Conservation (phyloP, 1,140 invertebrate genomes). For the Plodia interpunctella region DNA sequence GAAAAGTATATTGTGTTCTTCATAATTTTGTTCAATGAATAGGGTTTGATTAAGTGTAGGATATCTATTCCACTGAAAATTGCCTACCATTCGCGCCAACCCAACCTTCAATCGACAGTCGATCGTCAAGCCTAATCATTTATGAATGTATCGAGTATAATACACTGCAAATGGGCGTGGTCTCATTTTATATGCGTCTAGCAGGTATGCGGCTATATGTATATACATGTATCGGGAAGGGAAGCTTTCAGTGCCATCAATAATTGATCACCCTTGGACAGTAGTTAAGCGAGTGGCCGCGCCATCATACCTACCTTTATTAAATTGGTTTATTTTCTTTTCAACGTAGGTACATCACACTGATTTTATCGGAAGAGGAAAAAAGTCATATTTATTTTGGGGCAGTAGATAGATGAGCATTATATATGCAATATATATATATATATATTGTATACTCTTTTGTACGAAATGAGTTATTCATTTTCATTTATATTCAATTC, state of each 20-base stretch:
- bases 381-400: no score
- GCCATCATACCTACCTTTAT: slow-evolving; percentile 22
- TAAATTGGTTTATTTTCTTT: not conserved
- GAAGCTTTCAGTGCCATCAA: slow-evolving; percentile 58
- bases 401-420: no score
- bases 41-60: no score
- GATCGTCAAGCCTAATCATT: slow-evolving; percentile 20
- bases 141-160: slow-evolving; percentile 26
- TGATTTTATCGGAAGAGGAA: no score
- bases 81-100: not conserved
- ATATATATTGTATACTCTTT: no score
- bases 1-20: no score
- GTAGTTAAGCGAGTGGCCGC: slow-evolving; percentile 21
- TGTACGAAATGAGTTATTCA: no score
- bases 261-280: slow-evolving; percentile 67
- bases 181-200: slow-evolving; percentile 50
- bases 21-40: no score
- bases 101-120: slow-evolving; percentile 12
- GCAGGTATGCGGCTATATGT: slow-evolving; percentile 35
- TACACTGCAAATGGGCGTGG: slow-evolving; percentile 50
- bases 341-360: no score
- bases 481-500: no score
- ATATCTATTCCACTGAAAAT: not conserved
- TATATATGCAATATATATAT: no score
- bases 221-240: slow-evolving; percentile 24